Percentiles rank a stretch among this genome's conserved stretches.
These are phyloP conservation scores for Acromyrmex heyeri DNA, from an alignment of 1,140 invertebrate genomes.

Conservation along the genomic window DNA sequence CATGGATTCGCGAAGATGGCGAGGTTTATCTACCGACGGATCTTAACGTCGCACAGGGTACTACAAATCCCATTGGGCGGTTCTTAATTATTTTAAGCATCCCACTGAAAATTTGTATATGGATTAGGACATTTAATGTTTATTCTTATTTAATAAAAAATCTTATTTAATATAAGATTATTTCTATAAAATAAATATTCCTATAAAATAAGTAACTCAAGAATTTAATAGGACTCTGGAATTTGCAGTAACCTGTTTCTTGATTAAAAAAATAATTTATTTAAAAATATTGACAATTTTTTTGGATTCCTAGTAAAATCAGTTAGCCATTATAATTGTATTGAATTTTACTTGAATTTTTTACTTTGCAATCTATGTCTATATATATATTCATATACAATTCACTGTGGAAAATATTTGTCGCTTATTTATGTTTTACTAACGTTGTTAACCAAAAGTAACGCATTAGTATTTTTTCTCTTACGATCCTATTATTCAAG, in stretches of 20 bases:
- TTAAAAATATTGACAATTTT: not conserved
- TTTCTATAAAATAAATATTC: not conserved
- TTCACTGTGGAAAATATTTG: not conserved
- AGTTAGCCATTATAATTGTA: not conserved
- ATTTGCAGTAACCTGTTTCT: not conserved
- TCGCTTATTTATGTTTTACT: constrained; percentile 38
- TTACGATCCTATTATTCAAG: not conserved
- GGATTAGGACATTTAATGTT: constrained; percentile 35
- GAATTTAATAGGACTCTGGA: not conserved
- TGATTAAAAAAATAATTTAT: not conserved
- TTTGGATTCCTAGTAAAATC: too few species aligned
- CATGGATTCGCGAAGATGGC: constrained; percentile 93
- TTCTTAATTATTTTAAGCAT: constrained; percentile 40
- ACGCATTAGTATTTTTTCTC: not conserved
- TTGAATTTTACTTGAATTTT: not conserved
- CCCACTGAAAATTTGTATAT: constrained; percentile 42
- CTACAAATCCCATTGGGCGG: constrained; percentile 17
- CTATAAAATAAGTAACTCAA: not conserved
- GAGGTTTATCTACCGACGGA: constrained; percentile 89
- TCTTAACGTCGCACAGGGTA: constrained; percentile 81
- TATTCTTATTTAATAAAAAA: not conserved
- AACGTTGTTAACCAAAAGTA: constrained; percentile 14
- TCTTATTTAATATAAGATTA: not conserved
- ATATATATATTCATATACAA: not conserved
- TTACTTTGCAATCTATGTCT: not conserved